Evolutionary conservation across 1,140 invertebrate species (phyloP).

Genomic region (Drosophila aff.): DNA sequence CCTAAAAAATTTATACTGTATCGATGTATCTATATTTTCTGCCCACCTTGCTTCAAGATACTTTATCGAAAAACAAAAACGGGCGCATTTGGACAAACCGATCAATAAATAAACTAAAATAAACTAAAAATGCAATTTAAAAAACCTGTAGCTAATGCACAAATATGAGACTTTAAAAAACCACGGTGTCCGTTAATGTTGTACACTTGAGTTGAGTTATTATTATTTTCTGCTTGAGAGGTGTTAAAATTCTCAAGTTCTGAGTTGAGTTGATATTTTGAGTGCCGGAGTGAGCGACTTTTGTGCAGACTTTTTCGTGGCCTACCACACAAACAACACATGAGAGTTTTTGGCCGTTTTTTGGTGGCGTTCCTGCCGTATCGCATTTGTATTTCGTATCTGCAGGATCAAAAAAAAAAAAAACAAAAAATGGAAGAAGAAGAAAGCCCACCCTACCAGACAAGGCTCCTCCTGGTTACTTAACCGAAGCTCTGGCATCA

Average conservation of each 20-base stretch:
- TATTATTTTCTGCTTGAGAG: neutral
- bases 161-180: neutral
- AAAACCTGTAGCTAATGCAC: neutral
- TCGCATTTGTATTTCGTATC: conserved; percentile 42
- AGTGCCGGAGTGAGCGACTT: conserved; percentile 48
- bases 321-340: conserved; percentile 39
- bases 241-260: neutral
- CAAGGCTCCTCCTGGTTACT: conserved; percentile 27
- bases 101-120: neutral
- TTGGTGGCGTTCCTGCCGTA: conserved; percentile 25
- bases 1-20: too few relatives aligned
- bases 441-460: neutral
- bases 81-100: too few relatives aligned
- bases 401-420: conserved; percentile 11
- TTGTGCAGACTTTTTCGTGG: conserved; percentile 73
- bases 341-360: conserved; percentile 17
- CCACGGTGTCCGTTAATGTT: neutral
- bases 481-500: conserved; percentile 38
- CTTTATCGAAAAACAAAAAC: neutral
- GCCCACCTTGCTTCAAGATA: too few relatives aligned
- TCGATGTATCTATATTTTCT: neutral
- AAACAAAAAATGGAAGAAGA: neutral
- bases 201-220: conserved; percentile 2
- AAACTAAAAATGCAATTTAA: neutral
- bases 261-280: neutral